Evolutionary conservation across 2,888 invertebrate genomes (phyloP).

Genomic region (Tanytarsus gracilentus): DNA sequence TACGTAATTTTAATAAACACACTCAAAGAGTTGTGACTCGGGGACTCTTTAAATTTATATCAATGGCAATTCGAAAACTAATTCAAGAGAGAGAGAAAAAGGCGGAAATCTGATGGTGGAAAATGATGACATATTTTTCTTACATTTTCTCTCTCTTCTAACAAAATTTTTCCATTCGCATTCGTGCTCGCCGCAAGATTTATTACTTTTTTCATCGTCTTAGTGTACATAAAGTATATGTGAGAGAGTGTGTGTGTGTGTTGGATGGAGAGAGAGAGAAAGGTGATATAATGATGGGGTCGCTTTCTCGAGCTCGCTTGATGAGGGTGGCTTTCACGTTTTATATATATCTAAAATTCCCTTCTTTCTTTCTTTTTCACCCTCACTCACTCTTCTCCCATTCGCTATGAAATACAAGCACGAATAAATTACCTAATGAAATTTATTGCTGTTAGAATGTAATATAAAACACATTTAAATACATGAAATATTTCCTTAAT

Average conservation of each 20-base stretch:
- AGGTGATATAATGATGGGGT: constrained; percentile 29
- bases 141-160: background rate
- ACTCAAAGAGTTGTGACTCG: no score
- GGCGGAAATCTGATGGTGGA: background rate
- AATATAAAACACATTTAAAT: constrained; percentile 28
- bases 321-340: constrained; percentile 24
- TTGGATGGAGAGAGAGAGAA: background rate
- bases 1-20: constrained; percentile 23
- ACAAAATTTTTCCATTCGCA: no score
- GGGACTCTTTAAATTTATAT: constrained; percentile 13
- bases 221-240: background rate
- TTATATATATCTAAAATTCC: background rate
- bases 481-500: constrained; percentile 28
- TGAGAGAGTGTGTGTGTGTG: background rate
- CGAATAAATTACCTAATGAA: constrained; percentile 25
- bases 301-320: constrained; percentile 12
- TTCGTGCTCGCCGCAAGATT: background rate
- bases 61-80: background rate
- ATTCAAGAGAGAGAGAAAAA: background rate
- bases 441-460: constrained; percentile 27
- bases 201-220: background rate
- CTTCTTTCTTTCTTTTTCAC: background rate
- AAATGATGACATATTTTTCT: constrained; percentile 26
- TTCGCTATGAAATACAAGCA: constrained; percentile 20
- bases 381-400: background rate